Evolutionary conservation across 2,888 invertebrate species (phyloP).

Genomic region (Esperia sulphurella): DNA sequence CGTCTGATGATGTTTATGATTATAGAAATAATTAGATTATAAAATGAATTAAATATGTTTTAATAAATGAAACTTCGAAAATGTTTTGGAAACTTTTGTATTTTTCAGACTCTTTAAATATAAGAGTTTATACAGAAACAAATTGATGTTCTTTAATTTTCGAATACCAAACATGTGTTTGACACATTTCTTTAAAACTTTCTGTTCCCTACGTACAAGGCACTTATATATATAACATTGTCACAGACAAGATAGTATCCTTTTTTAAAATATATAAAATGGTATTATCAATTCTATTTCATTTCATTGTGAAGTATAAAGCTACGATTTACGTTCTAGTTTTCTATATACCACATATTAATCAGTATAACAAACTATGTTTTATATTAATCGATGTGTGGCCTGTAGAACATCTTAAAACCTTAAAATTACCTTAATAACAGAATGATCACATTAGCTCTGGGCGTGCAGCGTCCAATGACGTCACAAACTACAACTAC

Average conservation of each 20-base stretch:
- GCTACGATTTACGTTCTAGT: conserved; percentile 17
- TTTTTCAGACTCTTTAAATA: conserved; percentile 41
- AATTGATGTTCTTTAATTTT: conserved; percentile 19
- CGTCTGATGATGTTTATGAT: conserved; percentile 13
- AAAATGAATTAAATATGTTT: no score
- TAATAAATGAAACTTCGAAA: conserved; percentile 22
- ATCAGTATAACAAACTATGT: background rate
- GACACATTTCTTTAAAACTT: conserved; percentile 16
- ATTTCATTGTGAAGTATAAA: conserved; percentile 15
- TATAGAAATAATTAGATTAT: no score
- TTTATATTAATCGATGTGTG: conserved; percentile 1
- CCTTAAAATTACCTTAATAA: conserved; percentile 26
- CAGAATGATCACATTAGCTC: conserved; percentile 63
- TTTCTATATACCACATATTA: conserved; percentile 8
- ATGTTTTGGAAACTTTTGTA: conserved; percentile 35
- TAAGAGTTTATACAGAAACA: conserved; percentile 35
- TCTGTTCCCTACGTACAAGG: conserved; percentile 31
- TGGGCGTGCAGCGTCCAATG: conserved; percentile 45
- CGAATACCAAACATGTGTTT: conserved; percentile 10
- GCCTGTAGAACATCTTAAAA: conserved; percentile 7
- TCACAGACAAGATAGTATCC: conserved; percentile 21
- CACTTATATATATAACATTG: conserved; percentile 22
- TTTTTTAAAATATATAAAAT: conserved; percentile 13
- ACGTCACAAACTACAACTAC: conserved; percentile 44
- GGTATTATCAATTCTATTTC: conserved; percentile 13